A percentile compares a stretch with the other conserved stretches of the same genome.
Evolutionary conservation across 2,888 invertebrate genomes (phyloP).

Genomic region (Lochmaea capreae): DNA sequence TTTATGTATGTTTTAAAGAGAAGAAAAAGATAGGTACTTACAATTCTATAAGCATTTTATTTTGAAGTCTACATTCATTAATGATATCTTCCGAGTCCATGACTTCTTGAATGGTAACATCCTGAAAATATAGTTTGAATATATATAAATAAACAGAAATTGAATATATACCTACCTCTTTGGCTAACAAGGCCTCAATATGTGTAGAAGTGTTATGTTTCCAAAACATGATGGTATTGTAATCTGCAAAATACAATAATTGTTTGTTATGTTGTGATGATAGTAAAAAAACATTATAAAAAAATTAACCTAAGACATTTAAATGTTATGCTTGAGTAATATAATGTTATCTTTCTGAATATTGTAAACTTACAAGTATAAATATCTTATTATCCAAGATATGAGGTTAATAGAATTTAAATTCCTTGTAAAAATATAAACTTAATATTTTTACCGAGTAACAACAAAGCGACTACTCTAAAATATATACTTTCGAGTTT

Average conservation of each 20-base stretch:
- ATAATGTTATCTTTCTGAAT: too few relatives aligned
- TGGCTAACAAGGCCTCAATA: constrained; percentile 81
- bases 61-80: constrained; percentile 94
- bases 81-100: constrained; percentile 95
- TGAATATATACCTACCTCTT: constrained; percentile 77
- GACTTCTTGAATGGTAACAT: constrained; percentile 89
- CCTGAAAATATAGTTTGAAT: constrained; percentile 71
- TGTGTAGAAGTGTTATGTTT: constrained; percentile 81
- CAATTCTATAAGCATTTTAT: constrained; percentile 91
- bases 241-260: constrained; percentile 51
- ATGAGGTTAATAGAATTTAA: too few relatives aligned
- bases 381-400: too few relatives aligned
- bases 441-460: too few relatives aligned
- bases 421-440: too few relatives aligned
- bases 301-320: too few relatives aligned
- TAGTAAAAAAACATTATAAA: too few relatives aligned
- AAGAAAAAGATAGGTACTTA: constrained; percentile 69
- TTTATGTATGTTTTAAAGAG: background rate
- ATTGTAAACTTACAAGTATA: too few relatives aligned
- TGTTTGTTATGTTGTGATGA: background rate
- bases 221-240: constrained; percentile 78
- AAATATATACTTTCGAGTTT: too few relatives aligned
- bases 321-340: too few relatives aligned
- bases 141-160: background rate
- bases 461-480: too few relatives aligned